Base-by-base conservation (phyloP, 2,113 vertebrate genomes). In the Capra hircus region DNA sequence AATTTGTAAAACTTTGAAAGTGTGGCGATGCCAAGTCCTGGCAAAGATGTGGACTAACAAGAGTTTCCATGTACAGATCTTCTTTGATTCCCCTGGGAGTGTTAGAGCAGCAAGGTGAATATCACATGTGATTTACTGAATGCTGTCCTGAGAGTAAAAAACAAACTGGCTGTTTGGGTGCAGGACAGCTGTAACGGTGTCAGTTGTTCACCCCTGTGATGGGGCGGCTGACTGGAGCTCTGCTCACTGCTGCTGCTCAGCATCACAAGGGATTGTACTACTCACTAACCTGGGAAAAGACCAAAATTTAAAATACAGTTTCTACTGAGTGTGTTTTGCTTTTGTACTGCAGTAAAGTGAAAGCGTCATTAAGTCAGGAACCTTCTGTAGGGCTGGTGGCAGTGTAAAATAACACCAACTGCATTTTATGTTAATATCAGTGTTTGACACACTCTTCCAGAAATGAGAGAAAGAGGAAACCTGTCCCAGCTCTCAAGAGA, bases 11-110 rank as follows among this genome's bases (percentile, higher is more conserved):
- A 64, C 10, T 2, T 27, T 5, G 9, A 33, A 25, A n/a, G 86
- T 36, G 0, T 52, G 7, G 52, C 8, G 25, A 57, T 13, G 28
- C 3, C 48, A 28, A n/a, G 17, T 36, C 40, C 4, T 53, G 25
- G 28, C 17, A 43, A 27, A 50, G 23, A 82, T 13, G 13, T 16
- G 12, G 11, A 86, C 43, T 17, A 91, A n/a, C 0, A 80, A 7
- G 30, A 45, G 82, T 7, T 33, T 11, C 27, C 40, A 84, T 1
- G 12, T 82, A 53, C 48, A 52, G 48, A 53, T 25, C 21, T 27
- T 71, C 62, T 30, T 71, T 1, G 19, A 71, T 36, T 6, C 5
- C 67, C n/a, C 67, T 71, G 19, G 67, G n/a, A 71, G 67, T 36
- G n/a, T 36, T 36, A 71, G 17, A 36, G 64, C 64, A 67, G n/a